phyloP scores from a whole-genome alignment of 2,797 vertebrate genomes.

The Clarias platycephalus region DNA sequence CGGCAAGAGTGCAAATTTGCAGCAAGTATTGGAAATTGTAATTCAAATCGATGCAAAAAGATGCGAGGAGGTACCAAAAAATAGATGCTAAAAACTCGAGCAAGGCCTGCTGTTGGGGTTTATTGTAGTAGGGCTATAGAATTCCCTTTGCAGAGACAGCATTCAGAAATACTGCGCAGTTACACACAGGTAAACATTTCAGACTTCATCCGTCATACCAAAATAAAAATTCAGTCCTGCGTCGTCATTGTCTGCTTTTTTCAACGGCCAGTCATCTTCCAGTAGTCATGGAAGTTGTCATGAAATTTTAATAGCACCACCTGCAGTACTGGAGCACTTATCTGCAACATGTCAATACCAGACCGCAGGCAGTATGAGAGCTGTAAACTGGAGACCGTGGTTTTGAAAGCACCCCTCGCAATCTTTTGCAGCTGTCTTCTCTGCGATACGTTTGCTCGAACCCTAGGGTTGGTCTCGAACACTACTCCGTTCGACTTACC shows the following conservation, averaged over 20 bases:
- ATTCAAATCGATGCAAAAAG: slow-evolving; percentile 66
- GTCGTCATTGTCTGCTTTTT: neutral
- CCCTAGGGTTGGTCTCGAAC: slow-evolving; percentile 14
- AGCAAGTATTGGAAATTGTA: slow-evolving; percentile 62
- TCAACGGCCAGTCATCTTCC: neutral
- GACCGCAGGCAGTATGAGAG: neutral
- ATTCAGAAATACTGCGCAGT: too few relatives aligned
- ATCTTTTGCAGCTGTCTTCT: neutral
- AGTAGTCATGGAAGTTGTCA: neutral
- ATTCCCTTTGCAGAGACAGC: too few relatives aligned
- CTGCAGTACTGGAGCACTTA: neutral
- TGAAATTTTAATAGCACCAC: neutral
- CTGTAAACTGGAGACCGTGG: neutral
- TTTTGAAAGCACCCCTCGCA: neutral
- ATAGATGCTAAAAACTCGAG: too few relatives aligned
- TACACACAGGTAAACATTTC: too few relatives aligned
- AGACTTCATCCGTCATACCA: too few relatives aligned
- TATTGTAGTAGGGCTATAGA: too few relatives aligned
- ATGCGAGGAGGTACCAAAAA: slow-evolving; percentile 47
- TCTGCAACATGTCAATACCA: neutral
- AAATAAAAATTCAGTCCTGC: neutral
- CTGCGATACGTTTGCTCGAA: neutral
- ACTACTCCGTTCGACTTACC: slow-evolving; percentile 12
- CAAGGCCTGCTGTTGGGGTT: too few relatives aligned
- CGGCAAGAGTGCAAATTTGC: slow-evolving; percentile 62